Base-by-base conservation (phyloP, 2,888 invertebrate genomes). In the Neoascia interrupta region DNA sequence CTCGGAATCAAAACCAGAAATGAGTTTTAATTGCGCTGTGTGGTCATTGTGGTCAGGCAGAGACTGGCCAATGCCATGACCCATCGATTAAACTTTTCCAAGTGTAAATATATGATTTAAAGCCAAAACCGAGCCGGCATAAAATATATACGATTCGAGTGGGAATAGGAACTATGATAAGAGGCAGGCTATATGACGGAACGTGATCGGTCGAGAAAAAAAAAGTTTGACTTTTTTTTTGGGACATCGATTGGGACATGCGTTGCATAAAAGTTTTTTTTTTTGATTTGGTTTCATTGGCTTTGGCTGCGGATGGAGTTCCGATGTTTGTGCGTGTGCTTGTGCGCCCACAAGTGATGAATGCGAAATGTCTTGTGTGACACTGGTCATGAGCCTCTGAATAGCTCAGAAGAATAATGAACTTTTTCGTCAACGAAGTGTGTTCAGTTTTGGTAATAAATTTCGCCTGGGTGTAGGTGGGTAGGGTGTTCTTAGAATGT, bases 321-420 rank as follows among this genome's bases (percentile, higher is more conserved):
- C n/a, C n/a, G n/a, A 39, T 45, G 37, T 21, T 16, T 49, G 56
- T 69, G 28, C 36, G 37, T 51, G 41, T 49, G 51, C 39, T 31
- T 15, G 11, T 13, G 15, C 13, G 19, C n/a, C 43, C 34, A 6
- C 34, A n/a, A 51, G 45, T 60, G 26, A 60, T 73, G 73, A 73
- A 66, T 73, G 58, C 73, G 58, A 66, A 66, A 73, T 60, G 31
- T 53, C 51, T 43, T 31, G 37, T 28, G 60, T 73, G 73, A 73
- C 66, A 73, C 49, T 73, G 66, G 66, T 45, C 58, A 73, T 73
- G 73, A 66, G 45, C n/a, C n/a, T n/a, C 28, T 31, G 66, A 45
- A 73, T 63, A 63, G 49, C 39, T 63, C 31, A 63, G 51, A 28
- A 41, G 63, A 63, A 63, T 73, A 73, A 73, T 73, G 66, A 73